These are phyloP conservation scores for Sciaenops ocellatus DNA, from an alignment of 2,797 vertebrate genomes.

Conservation along the genomic window DNA sequence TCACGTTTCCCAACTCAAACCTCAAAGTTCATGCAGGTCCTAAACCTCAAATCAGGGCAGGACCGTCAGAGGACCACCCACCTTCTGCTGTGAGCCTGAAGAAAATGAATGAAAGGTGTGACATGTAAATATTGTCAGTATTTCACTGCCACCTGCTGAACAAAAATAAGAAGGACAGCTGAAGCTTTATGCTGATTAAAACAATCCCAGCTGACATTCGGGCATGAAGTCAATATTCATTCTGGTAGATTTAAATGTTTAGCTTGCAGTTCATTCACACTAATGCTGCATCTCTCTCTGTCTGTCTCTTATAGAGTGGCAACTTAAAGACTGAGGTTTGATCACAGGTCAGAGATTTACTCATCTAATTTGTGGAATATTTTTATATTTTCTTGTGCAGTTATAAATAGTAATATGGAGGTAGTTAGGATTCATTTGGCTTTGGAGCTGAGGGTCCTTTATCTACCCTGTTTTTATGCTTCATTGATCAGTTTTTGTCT, in stretches of 20 bases:
- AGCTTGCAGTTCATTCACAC: neutral
- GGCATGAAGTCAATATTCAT: neutral
- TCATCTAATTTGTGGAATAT: neutral
- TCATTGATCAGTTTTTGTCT: conserved; percentile 45
- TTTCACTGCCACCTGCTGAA: conserved; percentile 57
- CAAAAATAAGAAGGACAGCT: neutral
- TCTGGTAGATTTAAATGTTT: neutral
- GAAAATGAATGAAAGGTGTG: neutral
- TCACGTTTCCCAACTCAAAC: neutral
- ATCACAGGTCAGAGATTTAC: neutral
- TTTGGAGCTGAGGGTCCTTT: neutral
- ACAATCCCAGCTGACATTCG: neutral
- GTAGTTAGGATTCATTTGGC: neutral
- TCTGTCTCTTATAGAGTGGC: neutral
- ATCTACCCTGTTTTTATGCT: conserved; percentile 27
- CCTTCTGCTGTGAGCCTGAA: conserved; percentile 10
- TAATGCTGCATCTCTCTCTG: too few species aligned
- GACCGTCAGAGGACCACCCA: neutral
- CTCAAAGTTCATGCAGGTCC: neutral
- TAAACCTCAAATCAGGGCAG: neutral
- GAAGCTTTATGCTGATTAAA: neutral
- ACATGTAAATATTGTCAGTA: conserved; percentile 19
- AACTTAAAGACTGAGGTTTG: neutral
- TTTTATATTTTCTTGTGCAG: neutral
- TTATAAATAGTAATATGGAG: neutral